Evolutionary conservation across 1,140 invertebrate genomes (phyloP), one percentile per base, ranked within the genome.

Genomic region (Microvelia longipes): DNA sequence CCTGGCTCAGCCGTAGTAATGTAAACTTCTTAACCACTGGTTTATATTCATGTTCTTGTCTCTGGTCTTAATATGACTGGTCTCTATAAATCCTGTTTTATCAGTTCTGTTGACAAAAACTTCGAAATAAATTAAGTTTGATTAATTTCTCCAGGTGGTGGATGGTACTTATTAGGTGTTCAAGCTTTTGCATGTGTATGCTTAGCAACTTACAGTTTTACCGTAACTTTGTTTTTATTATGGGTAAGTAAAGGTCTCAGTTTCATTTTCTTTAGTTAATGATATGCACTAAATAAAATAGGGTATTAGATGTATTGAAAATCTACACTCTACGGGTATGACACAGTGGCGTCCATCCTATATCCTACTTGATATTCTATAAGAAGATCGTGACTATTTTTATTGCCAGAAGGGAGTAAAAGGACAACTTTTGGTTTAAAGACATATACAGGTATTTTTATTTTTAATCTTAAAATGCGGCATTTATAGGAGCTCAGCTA

Each of bases 91-190:
- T n/a, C n/a, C n/a, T n/a, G n/a, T n/a, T n/a, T n/a, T n/a, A n/a
- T n/a, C n/a, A n/a, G n/a, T n/a, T n/a, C n/a, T n/a, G n/a, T n/a
- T n/a, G n/a, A n/a, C n/a, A n/a, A n/a, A n/a, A n/a, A n/a, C n/a
- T n/a, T n/a, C n/a, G n/a, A n/a, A n/a, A n/a, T n/a, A n/a, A n/a
- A n/a, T n/a, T n/a, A n/a, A n/a, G n/a, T n/a, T n/a, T n/a, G n/a
- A n/a, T n/a, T n/a, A n/a, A n/a, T n/a, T n/a, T n/a, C n/a, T 66
- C 29, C 79, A 90, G 90, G 92, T 61, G 93, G 93, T 24, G 91
- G 90, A 24, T 91, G 88, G 84, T 88, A 93, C 74, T 81, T 95
- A n/a, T 79, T 95, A 0, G 91, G 91, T 0, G 83, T 95, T 28
- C 93, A 96, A 81, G 74, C 81, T 0, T 77, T 95, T 2, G 85